Base-by-base conservation (phyloP, 2,797 vertebrate species). In the Urophycis tenuis region DNA sequence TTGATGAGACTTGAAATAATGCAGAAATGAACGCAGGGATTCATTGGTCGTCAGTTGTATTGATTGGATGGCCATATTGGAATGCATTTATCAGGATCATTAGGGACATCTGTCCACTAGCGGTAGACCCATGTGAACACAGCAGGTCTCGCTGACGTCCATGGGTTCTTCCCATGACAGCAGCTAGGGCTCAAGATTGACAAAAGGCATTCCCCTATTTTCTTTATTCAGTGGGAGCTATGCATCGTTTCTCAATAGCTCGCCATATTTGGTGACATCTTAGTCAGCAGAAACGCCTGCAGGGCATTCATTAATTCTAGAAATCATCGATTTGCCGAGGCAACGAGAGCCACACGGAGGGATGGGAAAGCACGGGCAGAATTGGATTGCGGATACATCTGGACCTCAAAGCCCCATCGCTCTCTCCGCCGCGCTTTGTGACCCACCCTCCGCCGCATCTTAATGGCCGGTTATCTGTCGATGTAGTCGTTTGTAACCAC, bases 201-300 rank as follows among this genome's bases (percentile, higher is more conserved):
- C 90, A 90, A 90, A 92, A 86, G 85, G 84, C 85, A 89, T 89
- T 85, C 81, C 81, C 86, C 69, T 77, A 69, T 71, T 71, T 78
- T 72, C 77, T 71, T 78, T 85, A 91, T 80, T 79, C 89, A 90
- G 86, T 86, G 87, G 86, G 86, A 82, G 83, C 85, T 79, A 73
- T 81, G 80, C 81, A 86, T 87, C 84, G 87, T 87, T 89, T 85
- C 77, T 83, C 87, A 85, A 87, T 90, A 88, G 85, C 87, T 91
- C 87, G 85, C 80, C 77, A 86, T 87, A 88, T 91, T 89, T 87
- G 86, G 84, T 82, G 85, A 85, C 29, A 77, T 83, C 89, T 90
- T 87, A 92, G 87, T 94, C 91, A 92, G 92, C 91, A 91, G 82
- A 90, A 84, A 82, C 0, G 77, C 82, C 81, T 73, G 78, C 36